These are phyloP conservation scores for Tiphia femorata DNA, from an alignment of 2,888 invertebrate species.

Conservation along the genomic window DNA sequence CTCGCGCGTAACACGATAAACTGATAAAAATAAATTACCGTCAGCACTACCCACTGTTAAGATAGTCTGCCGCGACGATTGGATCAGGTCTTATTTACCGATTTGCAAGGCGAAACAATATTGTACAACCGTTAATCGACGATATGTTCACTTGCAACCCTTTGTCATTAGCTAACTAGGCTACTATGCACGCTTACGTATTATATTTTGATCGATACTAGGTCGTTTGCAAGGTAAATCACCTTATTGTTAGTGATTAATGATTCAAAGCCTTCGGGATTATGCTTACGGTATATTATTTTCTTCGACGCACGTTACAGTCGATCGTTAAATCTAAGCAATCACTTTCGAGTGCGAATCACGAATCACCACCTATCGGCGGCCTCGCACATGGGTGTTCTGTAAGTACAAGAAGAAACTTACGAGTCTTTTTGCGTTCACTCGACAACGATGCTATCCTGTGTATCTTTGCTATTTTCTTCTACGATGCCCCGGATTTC, in stretches of 20 bases:
- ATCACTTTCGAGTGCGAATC: constrained; percentile 30
- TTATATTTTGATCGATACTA: too few relatives aligned
- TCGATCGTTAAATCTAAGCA: constrained; percentile 34
- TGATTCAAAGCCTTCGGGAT: too few relatives aligned
- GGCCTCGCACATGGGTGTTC: too few relatives aligned
- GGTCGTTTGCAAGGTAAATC: too few relatives aligned
- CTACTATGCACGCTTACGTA: too few relatives aligned
- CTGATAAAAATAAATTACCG: constrained; percentile 42
- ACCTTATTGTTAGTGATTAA: too few relatives aligned
- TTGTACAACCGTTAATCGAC: constrained; percentile 5
- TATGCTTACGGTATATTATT: constrained; percentile 30
- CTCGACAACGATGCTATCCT: constrained; percentile 14
- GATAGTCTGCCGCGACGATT: constrained; percentile 12
- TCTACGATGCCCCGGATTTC: too few relatives aligned
- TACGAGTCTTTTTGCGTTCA: constrained; percentile 19
- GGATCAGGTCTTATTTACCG: constrained; percentile 14
- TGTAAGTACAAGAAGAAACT: constrained; percentile 15
- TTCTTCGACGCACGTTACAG: constrained; percentile 23
- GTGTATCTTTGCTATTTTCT: background rate
- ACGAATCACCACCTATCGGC: too few relatives aligned
- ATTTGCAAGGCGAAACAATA: constrained; percentile 12
- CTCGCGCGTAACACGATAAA: constrained; percentile 37
- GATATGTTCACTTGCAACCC: background rate
- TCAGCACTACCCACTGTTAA: constrained; percentile 19
- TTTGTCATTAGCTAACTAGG: too few relatives aligned